A percentile compares a stretch with the other conserved stretches of the same genome.
phyloP scores from a whole-genome alignment of 2,113 vertebrate genomes.

The Martes martes region DNA sequence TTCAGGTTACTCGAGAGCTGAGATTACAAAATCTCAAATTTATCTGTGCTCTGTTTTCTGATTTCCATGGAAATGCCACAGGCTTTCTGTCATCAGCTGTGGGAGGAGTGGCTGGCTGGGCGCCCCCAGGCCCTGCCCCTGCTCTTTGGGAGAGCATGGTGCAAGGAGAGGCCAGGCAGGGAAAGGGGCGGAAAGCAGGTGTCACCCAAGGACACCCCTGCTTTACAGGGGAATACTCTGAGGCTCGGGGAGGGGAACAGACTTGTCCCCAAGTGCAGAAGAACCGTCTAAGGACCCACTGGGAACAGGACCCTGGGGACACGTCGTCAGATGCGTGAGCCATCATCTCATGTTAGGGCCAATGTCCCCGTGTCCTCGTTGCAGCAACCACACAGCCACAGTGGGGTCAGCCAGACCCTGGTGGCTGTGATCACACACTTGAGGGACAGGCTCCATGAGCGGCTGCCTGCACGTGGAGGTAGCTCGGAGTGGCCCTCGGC shows the following conservation, averaged over 20 bases:
- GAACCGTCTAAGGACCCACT: accelerated
- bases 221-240: not conserved
- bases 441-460: too few relatives aligned
- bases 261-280: accelerated
- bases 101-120: not conserved
- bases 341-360: not conserved
- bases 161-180: not conserved
- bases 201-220: too few relatives aligned
- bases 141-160: accelerated
- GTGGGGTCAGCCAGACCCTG: too few relatives aligned
- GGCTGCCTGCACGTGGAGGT: accelerated
- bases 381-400: too few relatives aligned
- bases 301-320: accelerated
- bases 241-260: not conserved
- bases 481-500: accelerated
- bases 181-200: not conserved
- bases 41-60: not conserved
- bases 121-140: not conserved
- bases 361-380: too few relatives aligned
- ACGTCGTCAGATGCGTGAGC: accelerated
- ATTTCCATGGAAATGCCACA: not conserved
- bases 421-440: accelerated
- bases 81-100: not conserved
- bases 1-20: not conserved
- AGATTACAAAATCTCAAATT: not conserved